Evolutionary conservation across 2,113 vertebrate species (phyloP).

Genomic region (Rhinoderma darwinii): DNA sequence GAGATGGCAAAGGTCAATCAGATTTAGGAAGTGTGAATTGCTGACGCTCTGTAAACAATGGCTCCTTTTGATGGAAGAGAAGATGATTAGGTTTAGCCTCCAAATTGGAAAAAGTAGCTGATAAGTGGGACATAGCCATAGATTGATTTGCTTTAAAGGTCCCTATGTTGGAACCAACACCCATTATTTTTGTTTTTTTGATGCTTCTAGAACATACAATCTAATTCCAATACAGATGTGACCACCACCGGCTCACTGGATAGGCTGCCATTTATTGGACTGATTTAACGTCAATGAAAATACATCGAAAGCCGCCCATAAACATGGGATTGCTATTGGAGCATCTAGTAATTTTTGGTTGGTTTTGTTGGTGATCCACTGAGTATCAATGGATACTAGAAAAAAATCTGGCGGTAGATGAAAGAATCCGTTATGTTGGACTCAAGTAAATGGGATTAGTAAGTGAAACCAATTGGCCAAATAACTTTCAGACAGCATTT

Average conservation of each 20-base stretch:
- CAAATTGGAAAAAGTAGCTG: slow-evolving; percentile 4
- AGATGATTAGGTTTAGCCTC: slow-evolving; percentile 17
- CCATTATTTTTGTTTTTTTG: not conserved
- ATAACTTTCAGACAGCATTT: no score
- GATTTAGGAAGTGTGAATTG: slow-evolving; percentile 35
- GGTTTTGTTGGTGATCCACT: no score
- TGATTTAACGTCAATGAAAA: no score
- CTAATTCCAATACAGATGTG: not conserved
- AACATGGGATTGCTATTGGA: not conserved
- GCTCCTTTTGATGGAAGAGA: not conserved
- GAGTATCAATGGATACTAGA: no score
- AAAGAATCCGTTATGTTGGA: not conserved
- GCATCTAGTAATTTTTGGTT: no score
- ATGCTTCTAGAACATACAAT: not conserved
- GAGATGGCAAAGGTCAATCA: slow-evolving; percentile 34
- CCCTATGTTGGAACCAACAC: not conserved
- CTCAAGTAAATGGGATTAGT: no score
- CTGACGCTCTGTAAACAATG: not conserved
- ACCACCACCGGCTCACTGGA: not conserved
- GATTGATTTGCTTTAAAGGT: not conserved
- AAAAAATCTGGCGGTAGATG: not conserved
- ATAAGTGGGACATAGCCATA: not conserved
- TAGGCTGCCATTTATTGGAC: not conserved
- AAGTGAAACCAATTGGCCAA: no score
- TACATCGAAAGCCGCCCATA: not conserved